Evolutionary conservation across 64 coral and sea anemone genomes (phyloP), one percentile per base, ranked within the genome.

Genomic region (Pocillopora damicornis): DNA sequence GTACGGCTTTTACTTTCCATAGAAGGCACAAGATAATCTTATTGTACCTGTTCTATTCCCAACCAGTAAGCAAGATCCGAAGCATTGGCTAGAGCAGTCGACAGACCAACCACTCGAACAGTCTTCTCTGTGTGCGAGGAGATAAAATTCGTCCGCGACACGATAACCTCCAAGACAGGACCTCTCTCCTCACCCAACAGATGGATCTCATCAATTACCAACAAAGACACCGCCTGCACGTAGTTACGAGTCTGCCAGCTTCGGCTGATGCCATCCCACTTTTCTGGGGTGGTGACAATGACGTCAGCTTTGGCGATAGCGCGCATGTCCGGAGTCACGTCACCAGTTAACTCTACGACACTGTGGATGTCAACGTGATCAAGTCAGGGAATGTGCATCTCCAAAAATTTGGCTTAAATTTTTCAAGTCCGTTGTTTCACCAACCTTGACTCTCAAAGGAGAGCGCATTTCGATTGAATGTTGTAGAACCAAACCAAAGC

Each of bases 171-270:
- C 22, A 99, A 74, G 5, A 99, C 97, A 68, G 97, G 97, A 7
- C 97, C 97, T 83, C 97, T 91, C 76, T 99, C 97, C 66, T 99
- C 93, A n/a, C 97, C 97, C 45, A 99, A 88, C 73, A 99, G 74
- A 79, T 99, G 97, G 73, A 99, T 99, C 88, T 99, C 97, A 64
- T 99, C 97, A 56, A 99, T 99, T 11, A 99, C 91, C 15, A 99
- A 77, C 1, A 99, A 69, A 1, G 93, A 77, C 22, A 99, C 97
- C 0, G 90, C 90, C 79, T 94, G 92, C 23, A 99, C 97, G 78
- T 99, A 99, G 61, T 90, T 99, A 37, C 97, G 92, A 17, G 93
- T 99, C 93, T 99, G 97, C 97, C 97, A 99, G 23, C 97, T 99
- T 36, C 97, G 97, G 77, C 97, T 99, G 68, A 99, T 87, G 0